A percentile compares a stretch with the other conserved stretches of the same genome.
These are phyloP conservation scores for Sabatieria punctata DNA, from an alignment of 2,888 invertebrate genomes.

Conservation along the genomic window DNA sequence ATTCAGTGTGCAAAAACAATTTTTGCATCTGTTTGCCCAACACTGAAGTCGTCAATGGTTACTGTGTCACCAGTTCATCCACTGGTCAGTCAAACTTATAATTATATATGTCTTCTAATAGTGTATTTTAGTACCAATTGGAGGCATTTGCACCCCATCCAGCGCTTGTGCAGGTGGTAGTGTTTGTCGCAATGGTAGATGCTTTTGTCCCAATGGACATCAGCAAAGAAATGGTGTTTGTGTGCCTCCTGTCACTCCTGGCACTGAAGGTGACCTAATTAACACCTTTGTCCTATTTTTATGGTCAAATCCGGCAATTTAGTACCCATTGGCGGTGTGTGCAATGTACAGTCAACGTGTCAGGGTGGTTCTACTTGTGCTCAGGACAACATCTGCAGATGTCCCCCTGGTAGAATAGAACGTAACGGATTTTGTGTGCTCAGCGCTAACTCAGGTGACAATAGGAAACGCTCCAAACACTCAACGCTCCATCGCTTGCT, in stretches of 20 bases:
- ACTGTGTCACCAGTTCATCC: constrained; percentile 6
- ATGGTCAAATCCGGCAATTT: neutral
- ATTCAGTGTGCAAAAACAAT: constrained; percentile 8
- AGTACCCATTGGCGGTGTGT: constrained; percentile 12
- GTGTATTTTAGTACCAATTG: constrained; percentile 12
- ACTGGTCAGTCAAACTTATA: constrained; percentile 1
- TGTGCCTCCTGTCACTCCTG: no score
- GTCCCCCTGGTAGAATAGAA: no score
- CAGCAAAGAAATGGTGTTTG: neutral
- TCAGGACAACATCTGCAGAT: neutral
- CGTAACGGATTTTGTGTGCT: no score
- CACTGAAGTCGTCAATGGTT: constrained; percentile 12
- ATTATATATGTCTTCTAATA: neutral
- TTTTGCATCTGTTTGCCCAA: constrained; percentile 13
- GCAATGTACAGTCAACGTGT: constrained; percentile 7
- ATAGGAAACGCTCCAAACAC: no score
- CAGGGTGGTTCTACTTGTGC: constrained; percentile 10
- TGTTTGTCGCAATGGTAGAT: constrained; percentile 11
- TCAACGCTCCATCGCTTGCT: no score
- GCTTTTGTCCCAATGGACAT: constrained; percentile 13
- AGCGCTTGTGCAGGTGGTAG: constrained; percentile 15
- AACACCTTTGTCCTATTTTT: no score
- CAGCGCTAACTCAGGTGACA: no score
- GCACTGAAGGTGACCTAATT: no score
- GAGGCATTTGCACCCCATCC: constrained; percentile 9